Evolutionary conservation across 2,113 vertebrate genomes (phyloP).

Genomic region (Petaurus breviceps): DNA sequence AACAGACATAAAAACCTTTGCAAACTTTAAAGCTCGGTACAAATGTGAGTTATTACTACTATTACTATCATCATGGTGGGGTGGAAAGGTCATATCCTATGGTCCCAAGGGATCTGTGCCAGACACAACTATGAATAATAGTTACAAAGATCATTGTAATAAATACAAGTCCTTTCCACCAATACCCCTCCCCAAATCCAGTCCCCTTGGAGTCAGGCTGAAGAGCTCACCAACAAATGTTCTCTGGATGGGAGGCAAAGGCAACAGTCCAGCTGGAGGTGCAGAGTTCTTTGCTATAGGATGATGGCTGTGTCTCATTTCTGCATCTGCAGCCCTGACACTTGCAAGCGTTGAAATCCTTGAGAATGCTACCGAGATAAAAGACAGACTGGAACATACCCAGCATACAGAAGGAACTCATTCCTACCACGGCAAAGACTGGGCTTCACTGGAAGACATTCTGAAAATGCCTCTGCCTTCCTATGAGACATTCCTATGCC

Average conservation of each 20-base stretch:
- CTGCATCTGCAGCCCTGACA: slow-evolving; percentile 87
- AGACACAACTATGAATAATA: neutral
- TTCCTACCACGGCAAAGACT: accelerated
- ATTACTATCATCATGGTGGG: neutral
- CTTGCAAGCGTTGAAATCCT: slow-evolving; percentile 94
- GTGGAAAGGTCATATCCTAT: neutral
- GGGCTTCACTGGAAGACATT: neutral
- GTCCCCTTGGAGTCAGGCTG: neutral
- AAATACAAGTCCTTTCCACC: neutral
- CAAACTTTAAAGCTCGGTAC: neutral
- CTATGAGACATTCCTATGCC: neutral
- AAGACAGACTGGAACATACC: neutral
- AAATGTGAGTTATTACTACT: neutral
- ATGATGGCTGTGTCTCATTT: slow-evolving; percentile 88
- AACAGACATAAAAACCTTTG: neutral
- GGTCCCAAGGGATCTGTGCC: neutral
- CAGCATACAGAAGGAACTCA: accelerated
- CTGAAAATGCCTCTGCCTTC: neutral
- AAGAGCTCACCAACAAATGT: slow-evolving; percentile 92
- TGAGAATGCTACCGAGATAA: slow-evolving; percentile 88
- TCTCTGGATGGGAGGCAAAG: slow-evolving; percentile 91
- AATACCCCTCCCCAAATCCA: neutral
- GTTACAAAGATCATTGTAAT: neutral
- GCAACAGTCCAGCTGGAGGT: slow-evolving; percentile 88
- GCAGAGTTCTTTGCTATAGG: slow-evolving; percentile 83